Percentiles rank a stretch among this genome's conserved stretches.
phyloP scores from a whole-genome alignment of 2,797 vertebrate genomes.

The Coilia nasus region DNA sequence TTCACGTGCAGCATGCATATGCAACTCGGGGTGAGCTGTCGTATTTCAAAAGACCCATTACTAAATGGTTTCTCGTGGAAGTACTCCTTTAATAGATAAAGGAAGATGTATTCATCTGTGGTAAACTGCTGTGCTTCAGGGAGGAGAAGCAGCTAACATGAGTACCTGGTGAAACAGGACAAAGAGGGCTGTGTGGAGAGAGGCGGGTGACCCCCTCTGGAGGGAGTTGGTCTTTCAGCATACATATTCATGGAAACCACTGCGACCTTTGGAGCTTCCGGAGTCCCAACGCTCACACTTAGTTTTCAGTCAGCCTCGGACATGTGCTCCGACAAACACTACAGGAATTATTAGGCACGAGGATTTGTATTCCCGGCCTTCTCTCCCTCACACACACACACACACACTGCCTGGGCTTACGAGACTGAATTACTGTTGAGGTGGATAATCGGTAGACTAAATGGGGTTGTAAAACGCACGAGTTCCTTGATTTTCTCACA shows the following conservation, averaged over 20 bases:
- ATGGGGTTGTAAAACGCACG: neutral
- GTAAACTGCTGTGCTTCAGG: neutral
- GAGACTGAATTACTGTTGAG: neutral
- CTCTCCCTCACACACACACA: neutral
- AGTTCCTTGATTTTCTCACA: neutral
- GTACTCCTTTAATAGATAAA: slow-evolving; percentile 22
- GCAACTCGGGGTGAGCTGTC: too few relatives aligned
- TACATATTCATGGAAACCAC: neutral
- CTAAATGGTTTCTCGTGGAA: too few relatives aligned
- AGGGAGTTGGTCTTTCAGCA: neutral
- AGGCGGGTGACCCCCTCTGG: neutral
- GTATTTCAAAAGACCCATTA: too few relatives aligned
- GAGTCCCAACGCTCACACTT: neutral
- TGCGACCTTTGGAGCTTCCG: neutral
- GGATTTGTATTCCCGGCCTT: slow-evolving; percentile 11
- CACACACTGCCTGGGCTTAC: neutral
- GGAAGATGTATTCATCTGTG: neutral
- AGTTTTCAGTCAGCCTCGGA: neutral
- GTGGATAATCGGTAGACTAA: neutral
- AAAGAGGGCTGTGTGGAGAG: neutral
- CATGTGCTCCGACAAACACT: slow-evolving; percentile 1
- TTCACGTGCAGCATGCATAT: too few relatives aligned
- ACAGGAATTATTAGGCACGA: neutral
- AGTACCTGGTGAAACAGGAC: neutral
- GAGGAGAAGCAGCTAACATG: neutral